Evolutionary conservation across 2,113 vertebrate genomes (phyloP).

Genomic region (Callocephalon fimbriatum): DNA sequence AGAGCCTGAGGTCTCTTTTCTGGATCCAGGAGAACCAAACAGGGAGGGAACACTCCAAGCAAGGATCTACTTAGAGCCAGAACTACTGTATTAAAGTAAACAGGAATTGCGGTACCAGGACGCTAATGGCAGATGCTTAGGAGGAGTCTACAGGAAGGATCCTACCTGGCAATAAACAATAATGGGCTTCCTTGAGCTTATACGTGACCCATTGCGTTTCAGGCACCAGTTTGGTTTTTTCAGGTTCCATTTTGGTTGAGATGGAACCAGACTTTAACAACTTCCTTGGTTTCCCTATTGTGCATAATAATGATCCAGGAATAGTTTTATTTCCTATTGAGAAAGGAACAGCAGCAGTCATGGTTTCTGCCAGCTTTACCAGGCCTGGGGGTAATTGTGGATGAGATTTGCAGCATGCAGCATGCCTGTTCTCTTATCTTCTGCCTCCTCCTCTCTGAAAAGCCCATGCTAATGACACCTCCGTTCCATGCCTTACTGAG

Average conservation of each 20-base stretch:
- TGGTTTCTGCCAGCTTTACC: no score
- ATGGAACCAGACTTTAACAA: background rate
- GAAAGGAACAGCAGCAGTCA: background rate
- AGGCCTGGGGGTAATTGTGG: no score
- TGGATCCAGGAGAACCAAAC: background rate
- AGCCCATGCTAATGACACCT: no score
- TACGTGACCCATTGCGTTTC: fast-evolving
- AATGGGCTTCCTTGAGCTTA: background rate
- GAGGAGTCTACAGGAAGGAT: background rate
- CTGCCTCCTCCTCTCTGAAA: no score
- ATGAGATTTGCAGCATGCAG: no score
- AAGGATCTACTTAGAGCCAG: fast-evolving
- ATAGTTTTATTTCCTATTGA: background rate
- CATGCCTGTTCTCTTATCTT: no score
- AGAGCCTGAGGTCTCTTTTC: fast-evolving
- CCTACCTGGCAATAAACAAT: background rate
- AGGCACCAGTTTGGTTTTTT: background rate
- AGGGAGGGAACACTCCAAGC: background rate
- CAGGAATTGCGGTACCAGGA: background rate
- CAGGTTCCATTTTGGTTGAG: background rate
- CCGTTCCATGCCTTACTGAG: no score
- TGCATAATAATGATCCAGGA: background rate
- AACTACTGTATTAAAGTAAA: background rate
- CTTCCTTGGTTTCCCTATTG: background rate
- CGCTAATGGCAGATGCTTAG: background rate